These are phyloP conservation scores for Pogonophryne albipinna DNA, from an alignment of 2,797 vertebrate genomes.

Conservation along the genomic window DNA sequence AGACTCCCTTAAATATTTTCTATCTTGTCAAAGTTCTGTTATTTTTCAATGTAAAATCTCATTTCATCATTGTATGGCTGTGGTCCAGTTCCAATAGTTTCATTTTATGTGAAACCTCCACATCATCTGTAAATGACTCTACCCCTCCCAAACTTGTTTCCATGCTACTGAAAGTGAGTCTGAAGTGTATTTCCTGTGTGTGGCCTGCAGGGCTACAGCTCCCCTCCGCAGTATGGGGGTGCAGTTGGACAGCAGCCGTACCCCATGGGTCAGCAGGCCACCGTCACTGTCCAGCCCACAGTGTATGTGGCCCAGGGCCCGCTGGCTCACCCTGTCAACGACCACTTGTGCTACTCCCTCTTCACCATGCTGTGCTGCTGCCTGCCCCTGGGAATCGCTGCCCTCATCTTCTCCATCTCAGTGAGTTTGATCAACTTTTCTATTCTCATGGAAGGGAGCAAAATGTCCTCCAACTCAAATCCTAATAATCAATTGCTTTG, in stretches of 20 bases:
- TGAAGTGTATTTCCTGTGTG: background rate
- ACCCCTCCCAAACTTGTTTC: background rate
- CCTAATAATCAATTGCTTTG: background rate
- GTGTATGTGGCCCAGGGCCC: slow-evolving; percentile 57
- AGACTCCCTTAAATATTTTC: too few relatives aligned
- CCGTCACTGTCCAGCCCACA: slow-evolving; percentile 69
- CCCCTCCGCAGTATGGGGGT: slow-evolving; percentile 27
- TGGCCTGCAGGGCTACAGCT: slow-evolving; percentile 43
- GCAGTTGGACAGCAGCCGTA: slow-evolving; percentile 42
- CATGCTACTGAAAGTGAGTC: background rate
- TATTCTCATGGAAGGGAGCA: background rate
- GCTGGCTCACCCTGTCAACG: slow-evolving; percentile 59
- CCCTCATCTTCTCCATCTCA: slow-evolving; percentile 82
- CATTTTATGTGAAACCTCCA: background rate
- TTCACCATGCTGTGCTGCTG: slow-evolving; percentile 87
- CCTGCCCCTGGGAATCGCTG: slow-evolving; percentile 83
- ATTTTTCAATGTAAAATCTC: too few relatives aligned
- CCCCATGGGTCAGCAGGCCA: slow-evolving; percentile 40
- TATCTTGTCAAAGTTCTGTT: too few relatives aligned
- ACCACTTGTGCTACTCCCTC: slow-evolving; percentile 85
- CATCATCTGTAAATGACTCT: rapidly evolving
- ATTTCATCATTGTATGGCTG: background rate
- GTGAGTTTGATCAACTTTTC: slow-evolving; percentile 73
- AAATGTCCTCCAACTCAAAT: background rate
- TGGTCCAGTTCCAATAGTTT: background rate